A percentile compares a stretch with the other conserved stretches of the same genome.
Evolutionary conservation across 37 sponge, comb jelly and placozoan species (phyloP).

Genomic region (Diacarnus erythraeanus): DNA sequence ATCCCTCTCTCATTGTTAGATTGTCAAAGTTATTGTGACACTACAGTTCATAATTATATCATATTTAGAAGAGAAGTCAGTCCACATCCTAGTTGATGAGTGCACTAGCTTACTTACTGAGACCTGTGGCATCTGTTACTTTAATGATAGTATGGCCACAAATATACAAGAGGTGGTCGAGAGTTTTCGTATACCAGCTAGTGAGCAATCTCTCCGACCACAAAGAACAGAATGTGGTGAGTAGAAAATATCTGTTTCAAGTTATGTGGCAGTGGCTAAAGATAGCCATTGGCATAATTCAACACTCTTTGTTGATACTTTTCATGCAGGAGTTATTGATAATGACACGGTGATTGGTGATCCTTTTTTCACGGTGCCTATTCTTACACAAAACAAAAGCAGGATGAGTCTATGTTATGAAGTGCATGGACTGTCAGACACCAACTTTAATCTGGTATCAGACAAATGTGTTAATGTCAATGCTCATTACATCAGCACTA

Average conservation of each 20-base stretch:
- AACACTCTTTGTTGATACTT: background rate
- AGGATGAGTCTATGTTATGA: slow-evolving; percentile 67
- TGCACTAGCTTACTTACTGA: too few species aligned
- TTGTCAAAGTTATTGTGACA: too few species aligned
- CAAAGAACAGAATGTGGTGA: slow-evolving; percentile 60
- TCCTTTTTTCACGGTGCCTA: slow-evolving; percentile 55
- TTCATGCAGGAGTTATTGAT: slow-evolving; percentile 1
- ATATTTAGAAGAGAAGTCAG: too few species aligned
- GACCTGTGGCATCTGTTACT: too few species aligned
- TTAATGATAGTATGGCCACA: too few species aligned
- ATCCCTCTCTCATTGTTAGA: too few species aligned
- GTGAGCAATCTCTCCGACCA: slow-evolving; percentile 30
- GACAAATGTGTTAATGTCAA: slow-evolving; percentile 67
- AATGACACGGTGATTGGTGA: slow-evolving; percentile 66
- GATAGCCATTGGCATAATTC: too few species aligned
- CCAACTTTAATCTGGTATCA: slow-evolving; percentile 55
- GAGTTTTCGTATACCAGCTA: slow-evolving; percentile 31
- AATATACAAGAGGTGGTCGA: too few species aligned
- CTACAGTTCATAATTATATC: too few species aligned
- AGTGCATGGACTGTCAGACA: slow-evolving; percentile 40
- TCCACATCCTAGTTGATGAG: too few species aligned
- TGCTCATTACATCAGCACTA: slow-evolving; percentile 38
- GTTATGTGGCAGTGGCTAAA: too few species aligned
- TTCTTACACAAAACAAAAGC: background rate
- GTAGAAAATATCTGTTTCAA: too few species aligned